Percentiles rank a stretch among this genome's conserved stretches.
phyloP scores from a whole-genome alignment of 1,140 invertebrate species.

The Delia radicum region DNA sequence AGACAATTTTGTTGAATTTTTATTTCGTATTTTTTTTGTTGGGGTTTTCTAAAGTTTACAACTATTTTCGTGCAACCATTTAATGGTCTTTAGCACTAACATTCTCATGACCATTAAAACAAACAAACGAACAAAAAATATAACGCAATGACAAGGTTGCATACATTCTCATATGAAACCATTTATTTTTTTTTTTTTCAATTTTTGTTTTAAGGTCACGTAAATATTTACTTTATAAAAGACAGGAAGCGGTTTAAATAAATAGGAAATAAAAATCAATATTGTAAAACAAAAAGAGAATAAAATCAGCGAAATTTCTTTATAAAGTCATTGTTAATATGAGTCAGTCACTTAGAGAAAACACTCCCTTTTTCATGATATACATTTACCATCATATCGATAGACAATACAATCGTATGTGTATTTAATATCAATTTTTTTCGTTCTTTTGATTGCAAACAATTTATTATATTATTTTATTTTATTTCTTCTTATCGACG shows the following conservation, averaged over 20 bases:
- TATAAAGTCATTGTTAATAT: background rate
- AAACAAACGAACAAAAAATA: background rate
- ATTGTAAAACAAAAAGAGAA: background rate
- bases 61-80: no score
- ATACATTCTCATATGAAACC: background rate
- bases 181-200: background rate
- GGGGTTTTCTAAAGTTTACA: background rate
- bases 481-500: background rate
- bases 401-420: no score
- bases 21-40: background rate
- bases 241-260: background rate
- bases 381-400: background rate
- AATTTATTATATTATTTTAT: background rate
- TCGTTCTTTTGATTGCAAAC: background rate
- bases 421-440: background rate
- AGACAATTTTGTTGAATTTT: no score
- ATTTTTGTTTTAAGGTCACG: background rate
- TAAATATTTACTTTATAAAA: background rate
- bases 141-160: background rate
- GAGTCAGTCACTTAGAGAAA: background rate
- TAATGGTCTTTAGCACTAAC: background rate
- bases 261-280: conserved; percentile 5
- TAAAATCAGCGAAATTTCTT: background rate
- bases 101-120: background rate
- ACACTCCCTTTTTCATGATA: background rate